A percentile compares a stretch with the other conserved stretches of the same genome.
Conservation (phyloP, 2,113 vertebrate genomes). For the Chamaetylas fuelleborni region DNA sequence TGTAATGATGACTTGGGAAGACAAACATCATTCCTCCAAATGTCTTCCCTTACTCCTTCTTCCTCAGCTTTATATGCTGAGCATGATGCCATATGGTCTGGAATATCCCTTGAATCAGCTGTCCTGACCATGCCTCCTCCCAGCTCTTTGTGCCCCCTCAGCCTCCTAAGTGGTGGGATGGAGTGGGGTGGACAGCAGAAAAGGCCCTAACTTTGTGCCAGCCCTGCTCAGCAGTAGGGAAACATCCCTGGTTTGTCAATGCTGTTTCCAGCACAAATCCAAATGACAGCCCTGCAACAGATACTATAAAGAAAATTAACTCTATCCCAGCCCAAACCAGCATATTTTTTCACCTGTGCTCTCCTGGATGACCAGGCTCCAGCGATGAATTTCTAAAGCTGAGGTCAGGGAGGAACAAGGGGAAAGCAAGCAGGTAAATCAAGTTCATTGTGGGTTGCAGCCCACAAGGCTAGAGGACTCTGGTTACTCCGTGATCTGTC, state of each 20-base stretch:
- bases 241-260: too few relatives aligned
- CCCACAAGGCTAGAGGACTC: neutral
- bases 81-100: too few relatives aligned
- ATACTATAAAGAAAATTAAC: too few relatives aligned
- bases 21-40: neutral
- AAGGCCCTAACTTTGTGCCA: too few relatives aligned
- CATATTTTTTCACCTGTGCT: neutral
- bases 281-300: too few relatives aligned
- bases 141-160: too few relatives aligned
- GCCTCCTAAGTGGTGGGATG: too few relatives aligned
- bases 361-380: neutral
- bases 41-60: neutral
- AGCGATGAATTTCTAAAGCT: neutral
- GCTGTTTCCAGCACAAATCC: too few relatives aligned
- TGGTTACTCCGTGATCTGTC: neutral
- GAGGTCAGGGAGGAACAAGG: neutral
- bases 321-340: neutral
- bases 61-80: neutral
- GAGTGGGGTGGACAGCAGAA: too few relatives aligned
- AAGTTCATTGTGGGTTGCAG: neutral
- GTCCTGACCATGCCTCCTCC: too few relatives aligned
- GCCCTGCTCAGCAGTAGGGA: too few relatives aligned
- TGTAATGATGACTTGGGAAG: neutral
- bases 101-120: too few relatives aligned
- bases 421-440: neutral